Base-by-base conservation (phyloP, 2,797 vertebrate genomes). In the Tadarida brasiliensis region DNA sequence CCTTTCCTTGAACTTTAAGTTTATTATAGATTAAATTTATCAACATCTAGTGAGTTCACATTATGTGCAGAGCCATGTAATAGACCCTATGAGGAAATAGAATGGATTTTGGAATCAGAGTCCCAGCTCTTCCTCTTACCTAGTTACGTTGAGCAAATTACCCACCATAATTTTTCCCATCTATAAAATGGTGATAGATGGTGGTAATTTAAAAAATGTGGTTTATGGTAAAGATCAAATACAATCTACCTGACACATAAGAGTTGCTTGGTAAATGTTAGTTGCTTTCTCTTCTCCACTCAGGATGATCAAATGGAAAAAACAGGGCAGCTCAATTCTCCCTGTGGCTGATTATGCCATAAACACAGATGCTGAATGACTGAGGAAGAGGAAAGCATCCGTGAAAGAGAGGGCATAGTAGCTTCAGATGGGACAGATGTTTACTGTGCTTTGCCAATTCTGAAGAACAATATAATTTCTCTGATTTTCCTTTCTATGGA, bases 91-190 rank as follows among this genome's bases (percentile, higher is more conserved):
- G 33, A 93, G 26, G n/a, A 90, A 82, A 35, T 14, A 57, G 76
- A 77, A 51, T 88, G 68, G 77, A 73, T 85, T 91, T 78, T 86
- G 54, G 51, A 80, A 54, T 90, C 70, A 92, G 35, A 91, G 73
- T 84, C 70, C 87, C 22, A 67, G 35, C 24, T 91, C 80, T 80
- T 54, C 74, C 33, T 80, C 20, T 74, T 78, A 80, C 17, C 49
- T 68, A 91, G 85, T 86, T 91, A 93, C 16, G 24, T 5, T 70
- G 28, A 93, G 35, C 85, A 94, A 30, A 44, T 85, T 80, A 85
- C 65, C 54, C 61, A 59, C 59, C 4, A 0, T 78, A 61, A 49
- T 90, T 63, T 77, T 77, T 70, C 73, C n/a, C 30, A 16, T 78
- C 44, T 91, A 44, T 87, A 91, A 92, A 91, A 61, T 77, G 39